These are phyloP conservation scores for Macropodus opercularis DNA, from an alignment of 2,797 vertebrate species.

Conservation along the genomic window DNA sequence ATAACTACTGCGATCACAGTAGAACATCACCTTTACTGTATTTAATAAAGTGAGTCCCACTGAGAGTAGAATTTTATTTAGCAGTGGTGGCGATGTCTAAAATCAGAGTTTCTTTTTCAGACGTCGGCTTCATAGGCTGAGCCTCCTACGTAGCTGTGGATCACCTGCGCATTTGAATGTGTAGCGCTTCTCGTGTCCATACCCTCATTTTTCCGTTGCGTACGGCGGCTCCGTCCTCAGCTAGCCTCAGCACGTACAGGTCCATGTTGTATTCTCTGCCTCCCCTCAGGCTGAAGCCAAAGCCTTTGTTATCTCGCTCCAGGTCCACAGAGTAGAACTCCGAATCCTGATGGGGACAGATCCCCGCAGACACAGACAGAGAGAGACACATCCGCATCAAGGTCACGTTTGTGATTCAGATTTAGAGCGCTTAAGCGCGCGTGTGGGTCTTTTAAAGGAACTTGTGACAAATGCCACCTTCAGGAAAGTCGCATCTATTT, in stretches of 20 bases:
- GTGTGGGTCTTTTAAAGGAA: slow-evolving; percentile 47
- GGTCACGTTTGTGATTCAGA: slow-evolving; percentile 60
- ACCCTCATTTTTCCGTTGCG: slow-evolving; percentile 98
- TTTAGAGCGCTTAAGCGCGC: slow-evolving; percentile 31
- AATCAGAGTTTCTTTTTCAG: no score
- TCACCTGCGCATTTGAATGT: not conserved
- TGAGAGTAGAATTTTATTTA: not conserved
- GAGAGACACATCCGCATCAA: slow-evolving; percentile 49
- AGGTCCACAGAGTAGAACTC: slow-evolving; percentile 97
- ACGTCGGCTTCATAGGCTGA: no score
- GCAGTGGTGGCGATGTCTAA: not conserved
- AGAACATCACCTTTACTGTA: slow-evolving; percentile 2
- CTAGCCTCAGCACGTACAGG: slow-evolving; percentile 95
- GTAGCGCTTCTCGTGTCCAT: slow-evolving; percentile 42
- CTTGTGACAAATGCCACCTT: slow-evolving; percentile 69
- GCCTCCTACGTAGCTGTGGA: not conserved
- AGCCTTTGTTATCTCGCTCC: slow-evolving; percentile 96
- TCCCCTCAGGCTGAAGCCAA: slow-evolving; percentile 97
- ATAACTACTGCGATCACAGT: not conserved
- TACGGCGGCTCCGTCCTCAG: slow-evolving; percentile 95
- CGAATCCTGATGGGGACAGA: slow-evolving; percentile 81
- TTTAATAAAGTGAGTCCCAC: not conserved
- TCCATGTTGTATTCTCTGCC: slow-evolving; percentile 99
- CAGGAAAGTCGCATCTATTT: slow-evolving; percentile 68
- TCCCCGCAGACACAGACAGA: slow-evolving; percentile 10